Conservation (phyloP, 2,797 vertebrate genomes). For the Chaetophractus vellerosus region DNA sequence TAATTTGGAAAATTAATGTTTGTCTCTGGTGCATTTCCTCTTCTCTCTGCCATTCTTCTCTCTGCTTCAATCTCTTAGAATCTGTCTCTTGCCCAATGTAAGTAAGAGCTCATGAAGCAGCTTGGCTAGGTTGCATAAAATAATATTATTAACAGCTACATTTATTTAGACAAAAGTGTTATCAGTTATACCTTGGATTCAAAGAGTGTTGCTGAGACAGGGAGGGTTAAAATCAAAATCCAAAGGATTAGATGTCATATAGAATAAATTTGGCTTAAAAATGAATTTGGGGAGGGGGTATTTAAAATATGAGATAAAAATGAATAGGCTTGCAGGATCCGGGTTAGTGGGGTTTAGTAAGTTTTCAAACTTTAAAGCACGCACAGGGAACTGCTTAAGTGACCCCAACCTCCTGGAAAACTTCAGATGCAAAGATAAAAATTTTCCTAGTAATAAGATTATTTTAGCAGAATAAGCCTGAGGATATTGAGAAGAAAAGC, state of each 20-base stretch:
- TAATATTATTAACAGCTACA: neutral
- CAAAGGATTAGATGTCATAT: neutral
- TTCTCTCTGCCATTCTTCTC: neutral
- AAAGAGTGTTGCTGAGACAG: neutral
- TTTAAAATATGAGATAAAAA: constrained; percentile 6
- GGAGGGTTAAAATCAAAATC: neutral
- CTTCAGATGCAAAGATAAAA: neutral
- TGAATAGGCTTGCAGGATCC: neutral
- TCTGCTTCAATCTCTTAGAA: constrained; percentile 8
- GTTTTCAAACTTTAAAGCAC: constrained; percentile 32
- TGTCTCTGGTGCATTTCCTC: neutral
- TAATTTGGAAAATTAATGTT: neutral
- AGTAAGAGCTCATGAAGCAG: neutral
- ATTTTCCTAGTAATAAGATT: neutral
- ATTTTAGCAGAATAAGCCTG: neutral
- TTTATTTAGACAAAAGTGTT: constrained; percentile 4
- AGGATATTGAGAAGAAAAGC: neutral
- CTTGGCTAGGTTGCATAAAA: constrained; percentile 17
- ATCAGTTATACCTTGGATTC: neutral
- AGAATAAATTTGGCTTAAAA: neutral
- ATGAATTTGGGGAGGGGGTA: neutral
- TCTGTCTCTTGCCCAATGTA: neutral
- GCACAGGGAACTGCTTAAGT: neutral
- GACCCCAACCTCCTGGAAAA: neutral
- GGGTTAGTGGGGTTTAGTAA: neutral